A percentile compares a stretch with the other conserved stretches of the same genome.
Evolutionary conservation across 2,113 vertebrate species (phyloP).

Genomic region (Polypterus bichir): DNA sequence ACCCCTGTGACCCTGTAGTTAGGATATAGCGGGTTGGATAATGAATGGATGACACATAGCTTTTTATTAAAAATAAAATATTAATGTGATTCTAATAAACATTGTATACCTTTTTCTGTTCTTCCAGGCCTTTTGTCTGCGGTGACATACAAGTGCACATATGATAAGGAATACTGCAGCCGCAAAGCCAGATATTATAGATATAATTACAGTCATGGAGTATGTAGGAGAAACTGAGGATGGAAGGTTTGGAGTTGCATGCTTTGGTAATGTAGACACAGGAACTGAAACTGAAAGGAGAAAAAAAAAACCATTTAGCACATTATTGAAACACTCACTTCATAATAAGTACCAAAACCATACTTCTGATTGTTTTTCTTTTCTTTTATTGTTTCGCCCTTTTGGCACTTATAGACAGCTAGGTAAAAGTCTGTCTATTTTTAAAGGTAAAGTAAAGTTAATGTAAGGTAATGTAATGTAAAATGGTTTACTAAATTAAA

Average conservation of each 20-base stretch:
- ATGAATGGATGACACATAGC: too few relatives aligned
- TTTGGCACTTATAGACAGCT: too few relatives aligned
- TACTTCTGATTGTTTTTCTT: too few relatives aligned
- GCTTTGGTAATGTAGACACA: constrained; percentile 44
- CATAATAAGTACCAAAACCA: background rate
- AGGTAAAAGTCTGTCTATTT: too few relatives aligned
- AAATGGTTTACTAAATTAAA: too few relatives aligned
- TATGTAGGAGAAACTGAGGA: constrained; percentile 57
- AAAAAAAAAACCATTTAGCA: constrained; percentile 21
- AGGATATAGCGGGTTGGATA: too few relatives aligned
- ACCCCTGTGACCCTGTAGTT: too few relatives aligned
- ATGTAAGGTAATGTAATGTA: too few relatives aligned
- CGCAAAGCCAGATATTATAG: constrained; percentile 65
- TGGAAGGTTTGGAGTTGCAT: constrained; percentile 34
- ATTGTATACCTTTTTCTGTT: constrained; percentile 63
- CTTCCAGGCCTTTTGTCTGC: constrained; percentile 66
- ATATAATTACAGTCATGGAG: constrained; percentile 83
- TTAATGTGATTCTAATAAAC: background rate
- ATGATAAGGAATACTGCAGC: constrained; percentile 50
- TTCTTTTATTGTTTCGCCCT: too few relatives aligned
- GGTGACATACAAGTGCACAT: constrained; percentile 58
- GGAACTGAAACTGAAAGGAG: constrained; percentile 38
- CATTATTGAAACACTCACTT: background rate
- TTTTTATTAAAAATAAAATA: background rate
- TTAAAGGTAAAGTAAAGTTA: too few relatives aligned